Percentiles rank a stretch among this genome's conserved stretches.
Evolutionary conservation across 2,888 invertebrate genomes (phyloP).

Genomic region (Clusia tigrina): DNA sequence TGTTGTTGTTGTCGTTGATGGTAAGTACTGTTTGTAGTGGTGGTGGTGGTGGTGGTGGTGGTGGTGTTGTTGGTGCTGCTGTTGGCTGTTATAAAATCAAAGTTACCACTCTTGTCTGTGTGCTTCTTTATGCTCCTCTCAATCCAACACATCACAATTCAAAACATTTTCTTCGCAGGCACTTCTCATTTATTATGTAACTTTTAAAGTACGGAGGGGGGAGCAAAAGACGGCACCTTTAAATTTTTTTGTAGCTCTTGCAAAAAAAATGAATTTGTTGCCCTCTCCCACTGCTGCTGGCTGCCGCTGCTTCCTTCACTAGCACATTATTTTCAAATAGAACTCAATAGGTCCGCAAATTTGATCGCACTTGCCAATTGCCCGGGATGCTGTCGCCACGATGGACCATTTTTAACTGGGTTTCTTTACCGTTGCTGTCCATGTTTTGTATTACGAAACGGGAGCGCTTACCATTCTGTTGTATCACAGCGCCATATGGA

Average conservation of each 20-base stretch:
- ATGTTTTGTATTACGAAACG: too few relatives aligned
- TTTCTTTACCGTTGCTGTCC: conserved; percentile 42
- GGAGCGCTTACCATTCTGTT: too few relatives aligned
- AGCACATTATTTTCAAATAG: not conserved
- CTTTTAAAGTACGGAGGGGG: not conserved
- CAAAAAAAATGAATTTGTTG: too few relatives aligned
- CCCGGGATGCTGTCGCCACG: conserved; percentile 61
- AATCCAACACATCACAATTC: not conserved
- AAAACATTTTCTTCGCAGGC: not conserved
- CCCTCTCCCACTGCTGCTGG: too few relatives aligned
- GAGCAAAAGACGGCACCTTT: not conserved
- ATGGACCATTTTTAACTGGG: conserved; percentile 64
- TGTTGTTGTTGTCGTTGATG: too few relatives aligned
- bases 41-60: not conserved
- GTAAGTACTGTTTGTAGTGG: too few relatives aligned
- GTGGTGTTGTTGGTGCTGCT: not conserved
- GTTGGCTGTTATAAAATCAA: not conserved
- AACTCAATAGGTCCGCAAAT: not conserved
- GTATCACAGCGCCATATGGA: too few relatives aligned
- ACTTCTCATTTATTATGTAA: not conserved
- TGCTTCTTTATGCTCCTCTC: conserved; percentile 22
- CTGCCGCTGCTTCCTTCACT: not conserved
- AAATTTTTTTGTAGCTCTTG: not conserved
- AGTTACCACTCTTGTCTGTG: conserved; percentile 16
- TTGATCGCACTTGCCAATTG: conserved; percentile 24